These are phyloP conservation scores for Zonitis immaculata DNA, from an alignment of 2,888 invertebrate species.

Conservation along the genomic window DNA sequence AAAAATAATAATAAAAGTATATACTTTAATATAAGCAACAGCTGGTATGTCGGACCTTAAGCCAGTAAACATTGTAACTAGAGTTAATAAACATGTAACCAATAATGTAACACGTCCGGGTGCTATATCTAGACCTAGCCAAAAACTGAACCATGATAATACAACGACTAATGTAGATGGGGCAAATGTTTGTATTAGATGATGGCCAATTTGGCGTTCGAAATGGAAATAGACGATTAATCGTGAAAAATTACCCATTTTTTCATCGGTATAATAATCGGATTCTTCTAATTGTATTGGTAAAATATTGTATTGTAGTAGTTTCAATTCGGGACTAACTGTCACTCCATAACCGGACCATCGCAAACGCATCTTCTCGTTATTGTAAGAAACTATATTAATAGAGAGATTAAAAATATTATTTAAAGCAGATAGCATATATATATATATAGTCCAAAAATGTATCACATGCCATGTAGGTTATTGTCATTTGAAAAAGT, in stretches of 20 bases:
- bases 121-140: slow-evolving; percentile 78
- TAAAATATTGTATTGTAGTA: slow-evolving; percentile 74
- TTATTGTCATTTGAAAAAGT: too few relatives aligned
- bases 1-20: slow-evolving; percentile 9
- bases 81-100: slow-evolving; percentile 78
- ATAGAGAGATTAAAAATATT: too few relatives aligned
- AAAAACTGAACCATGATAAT: slow-evolving; percentile 84
- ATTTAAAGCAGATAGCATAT: too few relatives aligned
- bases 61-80: slow-evolving; percentile 84
- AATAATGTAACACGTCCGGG: slow-evolving; percentile 76
- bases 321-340: slow-evolving; percentile 72
- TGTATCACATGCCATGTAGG: too few relatives aligned
- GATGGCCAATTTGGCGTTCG: slow-evolving; percentile 79
- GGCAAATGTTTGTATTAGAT: slow-evolving; percentile 79
- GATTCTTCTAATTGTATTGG: slow-evolving; percentile 68
- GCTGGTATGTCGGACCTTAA: slow-evolving; percentile 77
- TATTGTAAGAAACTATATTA: slow-evolving; percentile 82
- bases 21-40: slow-evolving; percentile 80
- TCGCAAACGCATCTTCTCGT: slow-evolving; percentile 67
- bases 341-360: slow-evolving; percentile 74
- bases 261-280: slow-evolving; percentile 69
- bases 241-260: slow-evolving; percentile 75
- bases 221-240: slow-evolving; percentile 74
- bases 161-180: slow-evolving; percentile 79
- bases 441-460: too few relatives aligned